A percentile compares a stretch with the other conserved stretches of the same genome.
Evolutionary conservation across 2,797 vertebrate genomes (phyloP).

Genomic region (Sciurus vulgaris): DNA sequence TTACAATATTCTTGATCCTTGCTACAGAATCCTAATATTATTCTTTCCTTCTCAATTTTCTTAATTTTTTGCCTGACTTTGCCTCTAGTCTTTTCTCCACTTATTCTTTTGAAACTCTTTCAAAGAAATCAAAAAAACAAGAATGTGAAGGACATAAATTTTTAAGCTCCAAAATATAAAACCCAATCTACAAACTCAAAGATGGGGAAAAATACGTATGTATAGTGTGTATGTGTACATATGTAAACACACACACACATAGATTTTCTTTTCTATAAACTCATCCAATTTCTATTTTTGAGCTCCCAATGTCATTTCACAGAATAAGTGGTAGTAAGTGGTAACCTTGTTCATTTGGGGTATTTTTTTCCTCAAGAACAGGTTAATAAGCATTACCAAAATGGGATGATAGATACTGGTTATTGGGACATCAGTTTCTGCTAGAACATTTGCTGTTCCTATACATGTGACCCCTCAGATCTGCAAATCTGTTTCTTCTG

Average conservation of each 20-base stretch:
- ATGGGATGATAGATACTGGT: not conserved
- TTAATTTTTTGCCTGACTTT: not conserved
- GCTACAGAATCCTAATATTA: not conserved
- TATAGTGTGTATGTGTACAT: too few species aligned
- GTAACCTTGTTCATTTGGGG: not conserved
- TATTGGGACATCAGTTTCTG: not conserved
- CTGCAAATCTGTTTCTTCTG: not conserved
- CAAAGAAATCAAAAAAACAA: not conserved
- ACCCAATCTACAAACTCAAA: not conserved
- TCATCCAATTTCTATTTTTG: not conserved
- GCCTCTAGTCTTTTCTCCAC: not conserved
- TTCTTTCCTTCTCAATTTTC: not conserved
- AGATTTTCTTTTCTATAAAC: not conserved
- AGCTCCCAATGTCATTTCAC: not conserved
- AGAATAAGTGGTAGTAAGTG: not conserved
- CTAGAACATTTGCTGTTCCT: not conserved
- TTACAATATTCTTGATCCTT: not conserved
- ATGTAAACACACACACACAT: too few species aligned
- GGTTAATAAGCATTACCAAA: not conserved
- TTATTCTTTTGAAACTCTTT: not conserved
- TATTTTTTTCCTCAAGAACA: not conserved
- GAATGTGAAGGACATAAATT: not conserved
- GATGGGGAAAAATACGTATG: not conserved
- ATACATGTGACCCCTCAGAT: not conserved
- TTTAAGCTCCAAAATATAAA: not conserved